These are phyloP conservation scores for Corythaeola cristata DNA, from an alignment of 2,113 vertebrate genomes.

Conservation along the genomic window DNA sequence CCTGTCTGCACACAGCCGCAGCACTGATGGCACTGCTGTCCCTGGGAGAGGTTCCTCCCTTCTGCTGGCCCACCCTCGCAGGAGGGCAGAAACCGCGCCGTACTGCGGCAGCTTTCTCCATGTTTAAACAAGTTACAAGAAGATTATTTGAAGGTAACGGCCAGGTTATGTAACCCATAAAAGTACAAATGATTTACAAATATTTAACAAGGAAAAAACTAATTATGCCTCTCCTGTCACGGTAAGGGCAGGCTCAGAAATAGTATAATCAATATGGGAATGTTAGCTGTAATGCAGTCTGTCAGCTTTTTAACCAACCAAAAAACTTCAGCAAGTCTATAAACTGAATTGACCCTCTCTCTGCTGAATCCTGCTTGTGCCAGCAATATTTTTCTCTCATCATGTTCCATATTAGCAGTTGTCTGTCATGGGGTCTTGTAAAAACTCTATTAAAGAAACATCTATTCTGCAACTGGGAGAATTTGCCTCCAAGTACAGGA, in stretches of 20 bases:
- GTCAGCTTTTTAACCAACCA: slow-evolving; percentile 91
- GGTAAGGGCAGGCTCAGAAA: slow-evolving; percentile 82
- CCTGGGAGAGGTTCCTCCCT: background rate
- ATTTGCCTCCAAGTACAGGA: background rate
- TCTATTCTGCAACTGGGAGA: background rate
- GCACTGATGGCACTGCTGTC: background rate
- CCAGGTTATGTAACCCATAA: slow-evolving; percentile 72
- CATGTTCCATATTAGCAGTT: slow-evolving; percentile 16
- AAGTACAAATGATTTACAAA: slow-evolving; percentile 76
- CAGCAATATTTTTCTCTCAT: background rate
- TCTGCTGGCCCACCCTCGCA: background rate
- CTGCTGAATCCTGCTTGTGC: slow-evolving; percentile 12
- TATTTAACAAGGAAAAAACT: slow-evolving; percentile 81
- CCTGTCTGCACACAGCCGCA: rapidly evolving
- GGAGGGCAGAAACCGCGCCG: background rate
- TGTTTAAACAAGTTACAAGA: slow-evolving; percentile 58
- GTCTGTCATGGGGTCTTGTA: background rate
- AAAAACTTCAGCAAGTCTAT: slow-evolving; percentile 85
- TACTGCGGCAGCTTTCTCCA: background rate
- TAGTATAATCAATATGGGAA: slow-evolving; percentile 92
- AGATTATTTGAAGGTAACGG: slow-evolving; percentile 68
- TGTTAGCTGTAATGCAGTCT: slow-evolving; percentile 90
- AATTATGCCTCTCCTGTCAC: slow-evolving; percentile 81
- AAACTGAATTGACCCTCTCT: slow-evolving; percentile 73
- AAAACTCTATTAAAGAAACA: background rate